Base-by-base conservation (phyloP, 2,797 vertebrate genomes). In the Lagocephalus sceleratus region DNA sequence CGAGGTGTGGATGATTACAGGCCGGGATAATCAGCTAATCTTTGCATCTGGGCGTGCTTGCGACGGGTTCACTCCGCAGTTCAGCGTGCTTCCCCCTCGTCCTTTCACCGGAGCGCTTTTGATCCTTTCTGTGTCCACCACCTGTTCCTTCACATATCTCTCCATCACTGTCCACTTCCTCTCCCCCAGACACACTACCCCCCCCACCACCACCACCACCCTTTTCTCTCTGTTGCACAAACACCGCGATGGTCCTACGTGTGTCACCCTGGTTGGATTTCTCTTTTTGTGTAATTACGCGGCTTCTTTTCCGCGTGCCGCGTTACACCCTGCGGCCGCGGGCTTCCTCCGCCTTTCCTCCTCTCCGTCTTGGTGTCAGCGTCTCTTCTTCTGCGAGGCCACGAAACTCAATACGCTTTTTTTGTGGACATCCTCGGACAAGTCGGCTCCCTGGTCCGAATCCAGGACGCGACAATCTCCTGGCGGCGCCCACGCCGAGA, bases 231-330 rank as follows among this genome's bases (percentile, higher is more conserved):
- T 42, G 5, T 1, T 57, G 51, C 63, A 54, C 57, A 57, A 19
- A 20, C 5, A 44, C 40, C 6, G 2, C 1, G 52, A 60, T 63
- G 47, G 57, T 42, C 56, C 47, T 63, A 70, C 25, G 47, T 40
- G 59, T 65, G 60, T 76, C 9, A 2, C 65, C 55, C 66, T 60
- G 65, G 25, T 75, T 51, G 54, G 57, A 76, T 76, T 76, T 76
- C 71, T 81, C 53, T 71, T 69, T 63, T 60, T 71, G 59, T 74
- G 71, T 86, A 74, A 83, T 81, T 78, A 82, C 66, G 76, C 32
- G 70, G 68, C 72, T 63, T 80, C 76, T 82, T 71, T 76, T 81
- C 75, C 71, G 42, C 77, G 78, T 81, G 64, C 78, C 69, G 55
- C 67, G 73, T 81, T 83, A 56, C 57, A 41, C 51, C 61, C 58